A percentile compares a stretch with the other conserved stretches of the same genome.
Conservation (phyloP, 2,888 invertebrate genomes). For the Sipunculus nudus region DNA sequence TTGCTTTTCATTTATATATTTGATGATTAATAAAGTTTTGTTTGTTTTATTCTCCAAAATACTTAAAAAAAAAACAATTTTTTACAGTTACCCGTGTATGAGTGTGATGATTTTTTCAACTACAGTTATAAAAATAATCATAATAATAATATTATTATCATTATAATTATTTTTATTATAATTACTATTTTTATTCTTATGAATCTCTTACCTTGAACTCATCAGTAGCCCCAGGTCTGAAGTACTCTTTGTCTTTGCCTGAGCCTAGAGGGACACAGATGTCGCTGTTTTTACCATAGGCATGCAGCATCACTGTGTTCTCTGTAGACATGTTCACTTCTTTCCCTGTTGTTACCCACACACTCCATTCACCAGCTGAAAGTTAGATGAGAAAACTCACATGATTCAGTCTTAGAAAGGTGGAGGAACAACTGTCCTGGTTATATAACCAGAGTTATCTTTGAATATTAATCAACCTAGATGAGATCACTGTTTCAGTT, state of each 20-base stretch:
- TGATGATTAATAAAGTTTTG: too few relatives aligned
- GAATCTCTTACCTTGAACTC: conserved; percentile 47
- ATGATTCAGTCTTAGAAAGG: too few relatives aligned
- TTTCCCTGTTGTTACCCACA: conserved; percentile 43
- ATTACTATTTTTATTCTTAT: neutral
- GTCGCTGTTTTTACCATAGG: conserved; percentile 56
- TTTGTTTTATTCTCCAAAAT: too few relatives aligned
- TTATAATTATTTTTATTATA: neutral
- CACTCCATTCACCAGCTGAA: conserved; percentile 47
- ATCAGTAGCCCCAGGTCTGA: conserved; percentile 24
- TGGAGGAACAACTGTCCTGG: too few relatives aligned
- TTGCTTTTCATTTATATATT: too few relatives aligned
- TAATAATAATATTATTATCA: neutral
- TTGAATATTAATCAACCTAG: too few relatives aligned
- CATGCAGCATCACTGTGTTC: conserved; percentile 48
- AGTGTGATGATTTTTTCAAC: too few relatives aligned
- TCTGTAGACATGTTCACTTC: conserved; percentile 32
- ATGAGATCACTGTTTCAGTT: too few relatives aligned
- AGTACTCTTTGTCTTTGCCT: conserved; percentile 33
- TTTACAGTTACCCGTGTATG: too few relatives aligned
- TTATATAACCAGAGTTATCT: too few relatives aligned
- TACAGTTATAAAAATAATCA: conserved; percentile 3
- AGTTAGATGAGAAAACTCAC: neutral
- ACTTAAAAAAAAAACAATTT: too few relatives aligned
- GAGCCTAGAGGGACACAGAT: conserved; percentile 40